Evolutionary conservation across 1,140 invertebrate genomes (phyloP), one percentile per base, ranked within the genome.

Genomic region (Drosophila pallidifrons): DNA sequence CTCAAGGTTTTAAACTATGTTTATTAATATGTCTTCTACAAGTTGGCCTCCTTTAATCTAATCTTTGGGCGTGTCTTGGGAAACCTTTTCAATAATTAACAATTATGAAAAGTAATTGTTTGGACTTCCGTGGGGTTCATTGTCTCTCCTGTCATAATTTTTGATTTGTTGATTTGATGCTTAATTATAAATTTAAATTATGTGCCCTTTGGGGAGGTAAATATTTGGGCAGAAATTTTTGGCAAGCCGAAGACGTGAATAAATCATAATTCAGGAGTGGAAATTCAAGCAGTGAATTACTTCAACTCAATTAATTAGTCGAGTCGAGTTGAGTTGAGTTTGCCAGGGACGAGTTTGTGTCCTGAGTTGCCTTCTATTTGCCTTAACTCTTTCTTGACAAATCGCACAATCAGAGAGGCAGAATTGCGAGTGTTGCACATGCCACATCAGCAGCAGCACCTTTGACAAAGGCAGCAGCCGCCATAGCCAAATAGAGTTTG

Each of bases 131-230:
- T 6, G 6, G 3, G 10, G 49, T 52, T 20, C 13, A 7, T 10
- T 13, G 28, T 13, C 25, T 52, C n/a, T 11, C 10, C 64, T 82
- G 72, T 89, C 85, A 88, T 88, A 89, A 87, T 81, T 85, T 78
- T 54, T 57, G 54, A 57, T 57, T 57, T 76, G 85, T 89, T 88
- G 67, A 88, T 85, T 85, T 78, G 70, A 76, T 68, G 78, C 71
- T 59, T 85, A 88, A 81, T 88, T 88, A 88, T 79, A 85, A 89
- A 88, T 88, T 85, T 85, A 88, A 88, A 88, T 88, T 89, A 81
- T 88, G 32, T 71, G 68, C 65, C 85, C 63, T 28, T 5, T 7
- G 80, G 85, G 61, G 46, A 20, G 11, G 38, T 75, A 88, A 88
- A 88, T 88, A 88, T 89, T 88, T 89, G 77, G 47, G 66, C 30